Base-by-base conservation (phyloP, 2,113 vertebrate species). In the Athene cunicularia region DNA sequence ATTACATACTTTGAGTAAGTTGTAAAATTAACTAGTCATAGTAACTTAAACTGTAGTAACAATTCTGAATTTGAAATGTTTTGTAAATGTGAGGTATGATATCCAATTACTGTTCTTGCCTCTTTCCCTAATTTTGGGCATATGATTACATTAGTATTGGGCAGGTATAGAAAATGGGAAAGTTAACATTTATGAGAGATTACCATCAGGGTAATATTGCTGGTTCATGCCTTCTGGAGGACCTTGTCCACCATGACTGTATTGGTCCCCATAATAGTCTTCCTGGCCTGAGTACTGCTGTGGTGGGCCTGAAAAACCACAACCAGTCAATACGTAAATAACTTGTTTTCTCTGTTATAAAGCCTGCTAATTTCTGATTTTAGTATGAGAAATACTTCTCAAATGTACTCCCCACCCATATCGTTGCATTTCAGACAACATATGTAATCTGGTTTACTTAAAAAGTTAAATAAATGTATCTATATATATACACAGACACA, bases 251-350 rank as follows among this genome's bases (percentile, higher is more conserved):
- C 99, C 99, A 98, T 99, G 99, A 98, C 99, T 99, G 99, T 99
- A 99, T 97, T 99, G 99, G 97, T 99, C 99, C 97, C 99, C 99
- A 98, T 99, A 99, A 99, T 99, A 99, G 98, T 99, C 99, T 98
- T 99, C 99, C 98, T 99, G 99, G 98, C 99, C 99, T 97, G 99
- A 99, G 98, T 99, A 99, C 98, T 99, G 99, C 99, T 99, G 99
- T 95, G 99, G 99, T 98, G 99, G 99, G 98, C 99, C 99, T 99
- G 99, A 98, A 99, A 99, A 99, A 98, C 97, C 98, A 98, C 97
- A 98, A 98, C 98, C 98, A 98, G 98, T 98, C 95, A 98, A 98
- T 96, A 98, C 12, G 84, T 98, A 98, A 98, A 98, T 94, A 97
- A 96, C 94, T 82, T 95, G 96, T 97, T 97, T 95, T 96, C 83